phyloP scores from a whole-genome alignment of 2,797 vertebrate species.

The Petrocephalus sullivani region DNA sequence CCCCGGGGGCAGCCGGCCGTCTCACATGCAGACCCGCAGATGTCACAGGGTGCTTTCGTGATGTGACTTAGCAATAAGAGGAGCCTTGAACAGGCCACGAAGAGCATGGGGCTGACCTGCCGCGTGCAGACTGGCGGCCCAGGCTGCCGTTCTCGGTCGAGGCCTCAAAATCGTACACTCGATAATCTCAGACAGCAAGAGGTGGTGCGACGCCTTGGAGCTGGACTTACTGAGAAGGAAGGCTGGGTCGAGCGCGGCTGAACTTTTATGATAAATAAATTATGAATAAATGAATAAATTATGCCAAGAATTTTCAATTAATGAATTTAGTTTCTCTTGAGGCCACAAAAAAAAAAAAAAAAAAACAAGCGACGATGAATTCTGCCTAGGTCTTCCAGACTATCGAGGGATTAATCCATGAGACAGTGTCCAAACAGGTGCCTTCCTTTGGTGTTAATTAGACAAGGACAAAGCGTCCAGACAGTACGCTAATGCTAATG shows the following conservation, averaged over 20 bases:
- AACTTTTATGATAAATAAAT: slow-evolving; percentile 63
- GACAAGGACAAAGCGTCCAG: neutral
- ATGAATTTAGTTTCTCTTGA: slow-evolving; percentile 36
- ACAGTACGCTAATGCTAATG: neutral
- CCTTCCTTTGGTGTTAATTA: neutral
- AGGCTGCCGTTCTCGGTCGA: neutral
- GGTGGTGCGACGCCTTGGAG: too few species aligned
- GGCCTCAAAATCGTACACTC: neutral
- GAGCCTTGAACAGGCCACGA: neutral
- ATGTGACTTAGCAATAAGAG: neutral
- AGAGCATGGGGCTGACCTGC: neutral
- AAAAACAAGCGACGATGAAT: neutral
- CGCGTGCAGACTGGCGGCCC: neutral
- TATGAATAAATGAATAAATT: slow-evolving; percentile 62
- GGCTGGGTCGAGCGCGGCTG: neutral
- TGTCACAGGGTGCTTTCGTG: neutral
- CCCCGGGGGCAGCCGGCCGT: neutral
- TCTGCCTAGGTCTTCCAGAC: neutral
- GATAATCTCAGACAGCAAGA: neutral
- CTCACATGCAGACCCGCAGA: neutral
- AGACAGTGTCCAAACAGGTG: slow-evolving; percentile 28
- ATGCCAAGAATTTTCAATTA: slow-evolving; percentile 51
- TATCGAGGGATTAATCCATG: slow-evolving; percentile 19
- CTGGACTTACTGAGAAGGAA: neutral
- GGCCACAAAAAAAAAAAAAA: neutral